These are phyloP conservation scores for Centruroides sculpturatus DNA, from an alignment of 1,140 invertebrate species.

Conservation along the genomic window DNA sequence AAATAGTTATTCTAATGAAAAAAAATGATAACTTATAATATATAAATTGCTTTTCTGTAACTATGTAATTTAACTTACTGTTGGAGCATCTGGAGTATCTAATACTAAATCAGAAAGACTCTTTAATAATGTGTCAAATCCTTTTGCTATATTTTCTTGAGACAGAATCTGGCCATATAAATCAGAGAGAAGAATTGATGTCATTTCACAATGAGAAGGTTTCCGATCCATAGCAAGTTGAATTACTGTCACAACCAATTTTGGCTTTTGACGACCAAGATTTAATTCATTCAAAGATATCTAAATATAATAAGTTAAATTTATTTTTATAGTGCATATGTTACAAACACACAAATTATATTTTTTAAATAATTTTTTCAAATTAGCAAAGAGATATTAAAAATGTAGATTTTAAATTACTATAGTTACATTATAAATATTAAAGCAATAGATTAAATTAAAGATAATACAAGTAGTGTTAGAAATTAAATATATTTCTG, in stretches of 20 bases:
- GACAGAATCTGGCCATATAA: constrained; percentile 60
- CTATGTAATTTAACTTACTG: constrained; percentile 29
- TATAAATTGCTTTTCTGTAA: no score
- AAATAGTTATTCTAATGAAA: no score
- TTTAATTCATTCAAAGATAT: constrained; percentile 57
- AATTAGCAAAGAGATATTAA: background rate
- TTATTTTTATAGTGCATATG: background rate
- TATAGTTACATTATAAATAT: no score
- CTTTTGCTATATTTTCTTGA: constrained; percentile 56
- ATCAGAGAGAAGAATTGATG: constrained; percentile 75
- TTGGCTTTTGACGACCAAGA: constrained; percentile 18
- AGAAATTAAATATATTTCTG: no score
- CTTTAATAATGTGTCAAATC: constrained; percentile 60
- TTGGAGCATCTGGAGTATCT: constrained; percentile 73
- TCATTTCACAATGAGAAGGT: constrained; percentile 78
- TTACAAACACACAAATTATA: no score
- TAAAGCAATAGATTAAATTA: no score
- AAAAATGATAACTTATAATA: no score
- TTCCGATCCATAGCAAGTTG: constrained; percentile 80
- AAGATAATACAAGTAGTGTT: no score
- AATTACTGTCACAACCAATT: constrained; percentile 39
- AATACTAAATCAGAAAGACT: constrained; percentile 68
- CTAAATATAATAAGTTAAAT: constrained; percentile 22
- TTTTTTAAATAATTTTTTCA: background rate
- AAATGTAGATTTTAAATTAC: no score